Base-by-base conservation (phyloP, 2,888 invertebrate genomes). In the Pharmacophagus antenor region DNA sequence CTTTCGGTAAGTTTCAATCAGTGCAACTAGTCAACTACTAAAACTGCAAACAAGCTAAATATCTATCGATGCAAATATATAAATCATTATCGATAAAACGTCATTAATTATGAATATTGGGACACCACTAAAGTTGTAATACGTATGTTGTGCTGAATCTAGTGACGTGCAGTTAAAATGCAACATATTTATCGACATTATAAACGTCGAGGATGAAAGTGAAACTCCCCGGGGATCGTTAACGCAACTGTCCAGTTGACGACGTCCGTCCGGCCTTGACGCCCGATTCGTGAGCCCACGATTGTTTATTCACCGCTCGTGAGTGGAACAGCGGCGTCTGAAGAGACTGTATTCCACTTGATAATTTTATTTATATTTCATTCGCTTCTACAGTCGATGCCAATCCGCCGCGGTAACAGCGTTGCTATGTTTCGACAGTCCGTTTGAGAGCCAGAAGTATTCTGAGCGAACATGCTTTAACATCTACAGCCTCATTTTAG, bases 241-340 rank as follows among this genome's bases (percentile, higher is more conserved):
- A 58, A 51, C 61, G 54, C 61, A 64, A 57, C 52, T 44, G 52
- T 53, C 50, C 49, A 49, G 49, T 25, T 37, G 27, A 54, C 52
- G 46, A 59, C 64, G 64, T 62, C 69, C 61, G 56, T 74, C 78
- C 82, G 85, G 82, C 85, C 84, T 84, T 84, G 85, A 79, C 79
- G 82, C 69, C 72, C 73, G 77, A 79, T 78, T 80, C 83, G 82
- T 84, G 80, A 75, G 79, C 68, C 72, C 74, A 70, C 68, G 76
- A 76, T 76, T 82, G 82, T 79, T 81, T 85, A 83, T 86, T 80
- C 83, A 74, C 73, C 71, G 71, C 76, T 74, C 69, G 78, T 73
- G 71, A 69, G 64, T 61, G n/a, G 77, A 21, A 80, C 72, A 79
- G 65, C 10, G 65, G 23, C 5, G 58, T 21, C 8, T 2, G 23